Evolutionary conservation across 2,888 invertebrate species (phyloP).

Genomic region (Pinctada fucata): DNA sequence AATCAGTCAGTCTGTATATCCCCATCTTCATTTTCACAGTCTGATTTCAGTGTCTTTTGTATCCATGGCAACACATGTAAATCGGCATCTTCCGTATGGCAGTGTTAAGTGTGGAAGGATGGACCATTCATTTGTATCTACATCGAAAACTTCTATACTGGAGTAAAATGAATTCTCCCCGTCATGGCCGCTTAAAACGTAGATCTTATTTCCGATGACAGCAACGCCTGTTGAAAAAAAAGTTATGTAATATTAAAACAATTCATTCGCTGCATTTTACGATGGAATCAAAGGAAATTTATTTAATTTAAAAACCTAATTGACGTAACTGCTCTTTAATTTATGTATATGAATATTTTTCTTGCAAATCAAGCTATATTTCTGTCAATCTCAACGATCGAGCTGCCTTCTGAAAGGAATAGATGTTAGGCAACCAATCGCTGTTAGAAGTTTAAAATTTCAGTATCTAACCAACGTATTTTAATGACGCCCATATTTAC

Average conservation of each 20-base stretch:
- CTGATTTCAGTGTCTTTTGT: constrained; percentile 24
- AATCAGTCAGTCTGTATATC: too few species aligned
- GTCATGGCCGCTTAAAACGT: constrained; percentile 35
- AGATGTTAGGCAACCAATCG: too few species aligned
- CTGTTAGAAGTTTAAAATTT: too few species aligned
- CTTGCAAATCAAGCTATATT: too few species aligned
- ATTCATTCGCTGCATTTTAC: not conserved
- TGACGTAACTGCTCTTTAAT: too few species aligned
- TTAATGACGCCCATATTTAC: too few species aligned
- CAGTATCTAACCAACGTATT: too few species aligned
- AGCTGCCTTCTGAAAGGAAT: too few species aligned
- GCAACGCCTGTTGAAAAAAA: constrained; percentile 21
- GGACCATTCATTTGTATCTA: constrained; percentile 27
- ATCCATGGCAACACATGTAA: constrained; percentile 37
- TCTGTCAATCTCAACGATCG: too few species aligned
- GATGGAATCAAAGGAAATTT: not conserved
- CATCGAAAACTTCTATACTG: constrained; percentile 33
- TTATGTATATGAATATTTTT: too few species aligned
- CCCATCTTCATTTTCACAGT: too few species aligned
- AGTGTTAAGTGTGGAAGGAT: constrained; percentile 29
- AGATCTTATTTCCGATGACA: constrained; percentile 32
- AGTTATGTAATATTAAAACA: not conserved
- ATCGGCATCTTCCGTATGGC: constrained; percentile 37
- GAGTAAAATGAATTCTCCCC: constrained; percentile 38
- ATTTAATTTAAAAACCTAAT: too few species aligned